phyloP scores from a whole-genome alignment of 2,888 invertebrate genomes.

The Mellilla xanthometata region DNA sequence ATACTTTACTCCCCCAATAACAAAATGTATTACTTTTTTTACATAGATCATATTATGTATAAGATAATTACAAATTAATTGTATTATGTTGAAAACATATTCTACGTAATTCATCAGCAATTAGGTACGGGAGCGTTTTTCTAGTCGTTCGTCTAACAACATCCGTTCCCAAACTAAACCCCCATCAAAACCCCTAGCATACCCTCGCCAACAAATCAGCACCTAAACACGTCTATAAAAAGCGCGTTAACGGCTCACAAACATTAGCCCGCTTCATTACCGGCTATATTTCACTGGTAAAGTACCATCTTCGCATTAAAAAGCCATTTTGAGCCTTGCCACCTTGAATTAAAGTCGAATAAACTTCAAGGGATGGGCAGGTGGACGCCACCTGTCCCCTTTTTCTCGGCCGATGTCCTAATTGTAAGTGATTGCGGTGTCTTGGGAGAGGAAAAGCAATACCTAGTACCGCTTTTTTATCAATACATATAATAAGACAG shows the following conservation, averaged over 20 bases:
- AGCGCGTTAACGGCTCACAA: constrained; percentile 35
- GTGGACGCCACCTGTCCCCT: constrained; percentile 6
- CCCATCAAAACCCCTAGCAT: constrained; percentile 6
- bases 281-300: constrained; percentile 46
- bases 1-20: too few relatives aligned
- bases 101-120: too few relatives aligned
- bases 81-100: too few relatives aligned
- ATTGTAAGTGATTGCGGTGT: constrained; percentile 9
- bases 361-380: constrained; percentile 10
- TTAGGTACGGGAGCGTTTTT: too few relatives aligned
- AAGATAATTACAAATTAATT: too few relatives aligned
- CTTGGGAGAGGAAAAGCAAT: background rate
- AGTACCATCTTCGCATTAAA: constrained; percentile 21
- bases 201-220: constrained; percentile 29
- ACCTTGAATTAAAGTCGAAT: constrained; percentile 19
- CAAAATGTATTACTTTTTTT: too few relatives aligned
- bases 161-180: too few relatives aligned
- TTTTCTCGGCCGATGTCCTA: constrained; percentile 12
- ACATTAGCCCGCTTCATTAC: constrained; percentile 39
- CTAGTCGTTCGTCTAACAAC: too few relatives aligned
- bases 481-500: too few relatives aligned
- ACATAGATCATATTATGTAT: too few relatives aligned
- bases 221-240: constrained; percentile 35
- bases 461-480: too few relatives aligned
- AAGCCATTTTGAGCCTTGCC: constrained; percentile 24